Evolutionary conservation across 2,797 vertebrate genomes (phyloP).

Genomic region (Squalus acanthias): DNA sequence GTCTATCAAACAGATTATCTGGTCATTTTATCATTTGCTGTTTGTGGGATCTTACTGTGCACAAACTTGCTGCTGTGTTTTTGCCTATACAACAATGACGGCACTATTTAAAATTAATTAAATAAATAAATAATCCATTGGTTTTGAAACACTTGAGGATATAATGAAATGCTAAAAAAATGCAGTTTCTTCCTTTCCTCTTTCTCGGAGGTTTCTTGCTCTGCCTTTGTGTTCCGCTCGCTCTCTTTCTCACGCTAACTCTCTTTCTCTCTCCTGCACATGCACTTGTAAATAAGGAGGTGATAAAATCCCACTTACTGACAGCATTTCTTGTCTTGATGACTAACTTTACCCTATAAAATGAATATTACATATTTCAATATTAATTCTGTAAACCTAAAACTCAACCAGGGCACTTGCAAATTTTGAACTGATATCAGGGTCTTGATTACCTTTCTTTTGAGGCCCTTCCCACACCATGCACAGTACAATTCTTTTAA

Average conservation of each 20-base stretch:
- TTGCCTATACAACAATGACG: not conserved
- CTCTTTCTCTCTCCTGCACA: too few species aligned
- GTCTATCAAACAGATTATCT: not conserved
- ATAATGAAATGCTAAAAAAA: not conserved
- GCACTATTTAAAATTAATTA: not conserved
- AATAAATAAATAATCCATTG: not conserved
- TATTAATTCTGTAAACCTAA: not conserved
- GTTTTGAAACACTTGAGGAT: not conserved
- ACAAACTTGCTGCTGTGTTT: not conserved
- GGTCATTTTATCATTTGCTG: not conserved
- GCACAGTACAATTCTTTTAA: not conserved
- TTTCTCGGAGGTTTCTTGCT: too few species aligned
- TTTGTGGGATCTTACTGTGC: not conserved
- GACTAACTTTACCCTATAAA: not conserved
- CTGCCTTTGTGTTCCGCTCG: too few species aligned
- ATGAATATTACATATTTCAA: not conserved
- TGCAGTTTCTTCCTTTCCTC: not conserved
- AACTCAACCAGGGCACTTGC: not conserved
- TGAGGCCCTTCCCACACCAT: not conserved
- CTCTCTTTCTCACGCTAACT: too few species aligned
- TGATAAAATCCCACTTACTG: not conserved
- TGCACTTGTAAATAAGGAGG: not conserved
- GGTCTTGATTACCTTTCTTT: not conserved
- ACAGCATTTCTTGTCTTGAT: not conserved
- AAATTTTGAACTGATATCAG: not conserved